Percentiles rank a stretch among this genome's conserved stretches.
Conservation (phyloP, 1,140 invertebrate species). For the Halictus rubicundus region DNA sequence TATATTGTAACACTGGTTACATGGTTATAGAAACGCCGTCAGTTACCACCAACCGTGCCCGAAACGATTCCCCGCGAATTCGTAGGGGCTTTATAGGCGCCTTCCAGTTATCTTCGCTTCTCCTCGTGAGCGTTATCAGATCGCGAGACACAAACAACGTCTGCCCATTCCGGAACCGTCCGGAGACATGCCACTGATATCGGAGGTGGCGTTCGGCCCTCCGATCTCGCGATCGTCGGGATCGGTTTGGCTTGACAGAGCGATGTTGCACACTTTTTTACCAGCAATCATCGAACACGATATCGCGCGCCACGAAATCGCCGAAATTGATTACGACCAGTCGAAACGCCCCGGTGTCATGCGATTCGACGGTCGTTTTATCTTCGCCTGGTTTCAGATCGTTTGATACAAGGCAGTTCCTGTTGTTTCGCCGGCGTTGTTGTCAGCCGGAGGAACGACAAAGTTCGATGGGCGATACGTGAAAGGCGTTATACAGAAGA, state of each 20-base stretch:
- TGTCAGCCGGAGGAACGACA: neutral
- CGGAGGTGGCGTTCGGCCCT: constrained; percentile 28
- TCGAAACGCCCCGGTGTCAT: constrained; percentile 59
- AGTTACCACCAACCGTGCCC: neutral
- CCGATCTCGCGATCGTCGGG: constrained; percentile 23
- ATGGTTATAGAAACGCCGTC: neutral
- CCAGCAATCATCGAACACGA: constrained; percentile 21
- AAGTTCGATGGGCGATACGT: constrained; percentile 6
- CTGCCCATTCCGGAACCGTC: neutral
- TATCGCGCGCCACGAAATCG: constrained; percentile 26
- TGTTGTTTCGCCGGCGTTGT: neutral
- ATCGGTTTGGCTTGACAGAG: constrained; percentile 17
- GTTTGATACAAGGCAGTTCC: neutral
- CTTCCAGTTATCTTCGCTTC: constrained; percentile 54
- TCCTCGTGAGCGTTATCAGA: constrained; percentile 63
- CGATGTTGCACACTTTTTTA: constrained; percentile 24
- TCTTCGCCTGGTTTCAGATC: constrained; percentile 28
- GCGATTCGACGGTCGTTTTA: constrained; percentile 43
- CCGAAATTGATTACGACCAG: constrained; percentile 42
- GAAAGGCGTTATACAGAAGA: neutral
- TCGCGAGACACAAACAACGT: constrained; percentile 54
- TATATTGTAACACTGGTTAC: too few species aligned
- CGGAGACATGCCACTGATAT: constrained; percentile 25
- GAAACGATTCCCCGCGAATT: neutral
- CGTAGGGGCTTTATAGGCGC: neutral